Conservation (phyloP, 2,113 vertebrate genomes). For the Gopherus flavomarginatus region DNA sequence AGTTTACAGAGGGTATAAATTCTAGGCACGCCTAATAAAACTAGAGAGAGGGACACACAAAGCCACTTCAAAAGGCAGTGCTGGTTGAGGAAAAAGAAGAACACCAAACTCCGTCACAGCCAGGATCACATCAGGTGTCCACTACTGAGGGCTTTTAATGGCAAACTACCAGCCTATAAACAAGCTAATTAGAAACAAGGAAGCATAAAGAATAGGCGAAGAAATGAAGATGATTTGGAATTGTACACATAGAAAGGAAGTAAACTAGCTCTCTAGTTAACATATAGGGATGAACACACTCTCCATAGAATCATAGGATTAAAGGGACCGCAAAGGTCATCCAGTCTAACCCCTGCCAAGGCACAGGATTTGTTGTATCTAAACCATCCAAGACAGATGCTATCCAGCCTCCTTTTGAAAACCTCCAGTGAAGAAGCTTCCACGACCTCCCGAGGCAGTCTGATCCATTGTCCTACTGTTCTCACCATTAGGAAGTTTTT, state of each 20-base stretch:
- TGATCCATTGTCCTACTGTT: too few species aligned
- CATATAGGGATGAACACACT: background rate
- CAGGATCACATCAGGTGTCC: background rate
- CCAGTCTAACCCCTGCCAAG: background rate
- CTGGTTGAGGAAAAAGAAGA: background rate
- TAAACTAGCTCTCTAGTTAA: background rate
- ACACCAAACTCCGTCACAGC: background rate
- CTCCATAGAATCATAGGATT: background rate
- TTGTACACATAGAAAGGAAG: background rate
- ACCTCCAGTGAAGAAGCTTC: too few species aligned
- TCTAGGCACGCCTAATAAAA: background rate
- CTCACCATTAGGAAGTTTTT: too few species aligned
- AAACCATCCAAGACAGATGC: too few species aligned
- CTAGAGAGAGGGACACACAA: fast-evolving
- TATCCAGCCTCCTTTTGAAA: too few species aligned
- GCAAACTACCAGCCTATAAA: background rate
- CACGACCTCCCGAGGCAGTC: too few species aligned
- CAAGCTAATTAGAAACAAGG: background rate
- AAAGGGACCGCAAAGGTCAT: background rate
- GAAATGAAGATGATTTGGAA: background rate
- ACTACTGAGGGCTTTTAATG: background rate
- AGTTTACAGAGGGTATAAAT: background rate
- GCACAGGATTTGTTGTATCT: background rate
- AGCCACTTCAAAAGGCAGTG: background rate
- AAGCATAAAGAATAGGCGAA: background rate